These are phyloP conservation scores for Cosmia pyralina DNA, from an alignment of 2,888 invertebrate genomes.

Conservation along the genomic window DNA sequence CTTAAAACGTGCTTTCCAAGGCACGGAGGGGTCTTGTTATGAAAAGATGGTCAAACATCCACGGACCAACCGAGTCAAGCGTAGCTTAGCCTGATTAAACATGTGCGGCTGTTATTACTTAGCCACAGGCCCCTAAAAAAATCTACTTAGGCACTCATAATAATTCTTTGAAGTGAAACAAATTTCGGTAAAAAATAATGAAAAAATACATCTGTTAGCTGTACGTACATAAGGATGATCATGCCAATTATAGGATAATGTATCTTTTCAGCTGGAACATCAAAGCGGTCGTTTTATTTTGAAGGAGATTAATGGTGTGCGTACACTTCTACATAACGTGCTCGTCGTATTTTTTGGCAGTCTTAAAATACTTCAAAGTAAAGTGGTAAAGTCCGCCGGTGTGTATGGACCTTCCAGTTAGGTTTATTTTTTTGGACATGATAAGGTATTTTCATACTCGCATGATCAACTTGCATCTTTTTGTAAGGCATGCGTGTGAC, in stretches of 20 bases:
- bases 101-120: no score
- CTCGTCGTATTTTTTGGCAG: conserved; percentile 35
- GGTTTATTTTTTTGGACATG: conserved; percentile 9
- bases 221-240: conserved; percentile 50
- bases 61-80: no score
- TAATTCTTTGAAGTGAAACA: conserved; percentile 24
- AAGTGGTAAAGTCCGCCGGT: conserved; percentile 19
- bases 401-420: conserved; percentile 3
- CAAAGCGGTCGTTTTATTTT: conserved; percentile 64
- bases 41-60: no score
- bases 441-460: neutral
- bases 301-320: conserved; percentile 59
- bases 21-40: no score
- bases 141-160: neutral
- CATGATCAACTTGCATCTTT: neutral
- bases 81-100: no score
- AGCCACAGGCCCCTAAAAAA: neutral
- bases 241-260: conserved; percentile 64
- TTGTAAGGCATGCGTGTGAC: neutral
- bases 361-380: conserved; percentile 59
- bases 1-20: no score
- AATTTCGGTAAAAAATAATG: conserved; percentile 16
- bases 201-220: conserved; percentile 51
- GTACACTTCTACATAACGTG: conserved; percentile 40
- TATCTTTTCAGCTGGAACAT: conserved; percentile 62